Percentiles rank a stretch among this genome's conserved stretches.
These are phyloP conservation scores for Deilephila porcellus DNA, from an alignment of 2,888 invertebrate genomes.

Conservation along the genomic window DNA sequence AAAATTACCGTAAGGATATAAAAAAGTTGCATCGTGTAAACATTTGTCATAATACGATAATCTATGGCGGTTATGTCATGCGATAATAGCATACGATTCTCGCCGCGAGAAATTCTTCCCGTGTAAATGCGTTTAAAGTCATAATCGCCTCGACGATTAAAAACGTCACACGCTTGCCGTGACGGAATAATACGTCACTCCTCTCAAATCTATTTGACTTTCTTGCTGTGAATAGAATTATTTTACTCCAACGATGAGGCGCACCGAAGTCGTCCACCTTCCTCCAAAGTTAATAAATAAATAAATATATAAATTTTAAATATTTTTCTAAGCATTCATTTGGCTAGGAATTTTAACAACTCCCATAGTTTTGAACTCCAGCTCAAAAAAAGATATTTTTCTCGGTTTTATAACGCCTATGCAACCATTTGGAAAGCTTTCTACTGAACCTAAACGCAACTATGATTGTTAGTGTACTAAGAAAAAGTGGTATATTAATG, in stretches of 20 bases:
- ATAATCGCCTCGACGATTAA: neutral
- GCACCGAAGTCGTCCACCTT: too few relatives aligned
- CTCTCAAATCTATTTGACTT: neutral
- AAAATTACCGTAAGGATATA: too few relatives aligned
- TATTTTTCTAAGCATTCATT: neutral
- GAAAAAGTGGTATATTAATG: neutral
- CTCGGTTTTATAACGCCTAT: neutral
- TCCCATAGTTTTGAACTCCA: neutral
- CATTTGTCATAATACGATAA: too few relatives aligned
- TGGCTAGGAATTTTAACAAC: neutral
- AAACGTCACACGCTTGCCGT: neutral
- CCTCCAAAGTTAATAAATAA: too few relatives aligned
- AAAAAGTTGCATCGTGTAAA: too few relatives aligned
- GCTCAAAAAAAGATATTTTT: neutral
- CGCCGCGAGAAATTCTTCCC: too few relatives aligned
- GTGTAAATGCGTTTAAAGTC: neutral
- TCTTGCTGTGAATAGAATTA: neutral
- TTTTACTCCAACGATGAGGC: neutral
- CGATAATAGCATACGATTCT: too few relatives aligned
- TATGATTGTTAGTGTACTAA: constrained; percentile 9
- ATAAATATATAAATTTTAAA: too few relatives aligned
- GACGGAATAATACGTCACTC: neutral
- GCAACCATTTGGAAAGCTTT: neutral
- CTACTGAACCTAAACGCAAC: neutral
- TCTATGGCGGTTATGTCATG: too few relatives aligned